phyloP scores from a whole-genome alignment of 2,888 invertebrate species.

The Lepidonotus clava region DNA sequence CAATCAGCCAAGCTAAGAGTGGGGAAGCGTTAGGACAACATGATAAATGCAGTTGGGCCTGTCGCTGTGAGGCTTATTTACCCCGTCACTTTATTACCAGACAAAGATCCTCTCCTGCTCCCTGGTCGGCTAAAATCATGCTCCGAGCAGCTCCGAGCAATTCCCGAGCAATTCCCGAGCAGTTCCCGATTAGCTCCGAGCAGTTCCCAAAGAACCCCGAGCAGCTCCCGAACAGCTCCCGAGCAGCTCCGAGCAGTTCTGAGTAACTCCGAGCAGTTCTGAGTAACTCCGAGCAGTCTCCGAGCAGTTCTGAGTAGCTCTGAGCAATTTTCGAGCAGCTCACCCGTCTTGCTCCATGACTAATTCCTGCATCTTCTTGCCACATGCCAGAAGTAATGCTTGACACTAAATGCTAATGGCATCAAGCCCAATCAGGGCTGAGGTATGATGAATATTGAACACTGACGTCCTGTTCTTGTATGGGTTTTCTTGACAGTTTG shows the following conservation, averaged over 20 bases:
- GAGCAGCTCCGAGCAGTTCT: neutral
- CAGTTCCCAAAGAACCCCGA: neutral
- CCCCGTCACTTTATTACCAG: neutral
- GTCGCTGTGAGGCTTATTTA: neutral
- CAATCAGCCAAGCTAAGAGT: too few relatives aligned
- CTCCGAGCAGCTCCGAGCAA: too few relatives aligned
- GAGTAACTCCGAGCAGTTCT: too few relatives aligned
- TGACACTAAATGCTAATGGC: neutral
- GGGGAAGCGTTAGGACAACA: neutral
- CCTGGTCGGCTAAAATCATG: too few relatives aligned
- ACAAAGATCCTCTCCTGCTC: neutral
- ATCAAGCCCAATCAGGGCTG: neutral
- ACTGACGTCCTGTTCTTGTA: too few relatives aligned
- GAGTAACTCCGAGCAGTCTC: neutral
- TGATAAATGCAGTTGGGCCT: neutral
- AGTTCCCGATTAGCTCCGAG: neutral
- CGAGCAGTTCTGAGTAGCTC: neutral
- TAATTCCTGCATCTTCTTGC: conserved; percentile 13
- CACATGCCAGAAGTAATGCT: conserved; percentile 11
- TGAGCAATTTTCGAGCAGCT: neutral
- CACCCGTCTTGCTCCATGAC: too few relatives aligned
- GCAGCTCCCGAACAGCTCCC: neutral
- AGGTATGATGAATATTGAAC: neutral
- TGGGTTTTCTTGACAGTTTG: too few relatives aligned
- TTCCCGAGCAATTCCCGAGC: neutral